phyloP scores from a whole-genome alignment of 2,888 invertebrate genomes.

The Lapara coniferarum region DNA sequence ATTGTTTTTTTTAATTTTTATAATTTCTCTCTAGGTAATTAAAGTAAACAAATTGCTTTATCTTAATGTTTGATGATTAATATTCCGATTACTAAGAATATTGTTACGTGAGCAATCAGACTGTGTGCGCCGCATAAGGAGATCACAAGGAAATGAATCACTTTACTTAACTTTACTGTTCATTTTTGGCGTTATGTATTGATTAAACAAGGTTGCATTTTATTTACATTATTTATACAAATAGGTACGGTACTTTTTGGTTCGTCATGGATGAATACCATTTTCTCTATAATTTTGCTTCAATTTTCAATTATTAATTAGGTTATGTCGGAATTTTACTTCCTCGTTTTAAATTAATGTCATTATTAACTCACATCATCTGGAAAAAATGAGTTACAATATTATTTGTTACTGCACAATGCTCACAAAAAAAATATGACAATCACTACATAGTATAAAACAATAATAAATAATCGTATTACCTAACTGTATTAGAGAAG shows the following conservation, averaged over 20 bases:
- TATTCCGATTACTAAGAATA: neutral
- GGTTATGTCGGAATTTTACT: too few relatives aligned
- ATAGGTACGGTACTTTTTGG: neutral
- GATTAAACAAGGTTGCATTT: neutral
- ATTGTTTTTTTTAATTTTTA: too few relatives aligned
- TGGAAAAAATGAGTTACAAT: too few relatives aligned
- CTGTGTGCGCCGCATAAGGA: neutral
- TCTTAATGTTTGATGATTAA: neutral
- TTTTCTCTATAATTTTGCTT: too few relatives aligned
- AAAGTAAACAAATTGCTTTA: neutral
- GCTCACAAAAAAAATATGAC: neutral
- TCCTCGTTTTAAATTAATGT: too few relatives aligned
- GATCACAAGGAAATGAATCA: conserved; percentile 4
- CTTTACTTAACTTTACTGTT: neutral
- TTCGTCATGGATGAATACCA: neutral
- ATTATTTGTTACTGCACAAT: too few relatives aligned
- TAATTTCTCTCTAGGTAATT: too few relatives aligned
- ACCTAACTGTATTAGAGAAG: conserved; percentile 17
- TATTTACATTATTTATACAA: neutral
- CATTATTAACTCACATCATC: too few relatives aligned
- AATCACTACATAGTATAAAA: too few relatives aligned
- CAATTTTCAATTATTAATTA: too few relatives aligned
- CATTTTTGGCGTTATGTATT: neutral
- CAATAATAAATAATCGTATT: neutral
- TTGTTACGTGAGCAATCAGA: conserved; percentile 2